Percentiles rank a stretch among this genome's conserved stretches.
Conservation (phyloP, 2,113 vertebrate species). For the Rhombomys opimus region DNA sequence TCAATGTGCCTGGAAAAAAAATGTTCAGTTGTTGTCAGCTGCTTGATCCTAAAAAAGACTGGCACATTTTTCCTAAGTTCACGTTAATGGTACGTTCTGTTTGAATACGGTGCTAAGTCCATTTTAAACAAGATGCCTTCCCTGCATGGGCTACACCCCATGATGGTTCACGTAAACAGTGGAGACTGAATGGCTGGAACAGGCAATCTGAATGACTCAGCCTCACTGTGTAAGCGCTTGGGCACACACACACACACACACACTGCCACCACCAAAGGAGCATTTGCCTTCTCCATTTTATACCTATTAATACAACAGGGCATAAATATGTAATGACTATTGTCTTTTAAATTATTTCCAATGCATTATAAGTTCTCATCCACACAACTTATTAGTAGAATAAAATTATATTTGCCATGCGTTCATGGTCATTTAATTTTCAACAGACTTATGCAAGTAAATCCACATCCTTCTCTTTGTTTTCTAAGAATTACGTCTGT, state of each 20-base stretch:
- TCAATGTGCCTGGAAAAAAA: constrained; percentile 10
- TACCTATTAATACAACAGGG: constrained; percentile 5
- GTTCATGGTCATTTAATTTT: constrained; percentile 63
- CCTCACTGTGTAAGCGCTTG: constrained; percentile 33
- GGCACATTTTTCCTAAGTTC: constrained; percentile 20
- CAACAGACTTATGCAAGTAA: constrained; percentile 65
- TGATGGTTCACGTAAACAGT: constrained; percentile 53
- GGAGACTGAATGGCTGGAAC: constrained; percentile 6
- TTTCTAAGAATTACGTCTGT: constrained; percentile 55
- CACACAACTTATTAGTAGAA: constrained; percentile 62
- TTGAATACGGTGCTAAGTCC: constrained; percentile 65
- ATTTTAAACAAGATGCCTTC: constrained; percentile 62
- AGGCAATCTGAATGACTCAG: constrained; percentile 72
- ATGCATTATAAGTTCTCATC: constrained; percentile 52
- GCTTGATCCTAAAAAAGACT: constrained; percentile 60
- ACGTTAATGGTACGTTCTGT: constrained; percentile 65
- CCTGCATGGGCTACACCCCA: constrained; percentile 62
- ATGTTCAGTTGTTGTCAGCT: constrained; percentile 69
- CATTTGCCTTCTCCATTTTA: constrained; percentile 16
- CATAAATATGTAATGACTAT: constrained; percentile 62
- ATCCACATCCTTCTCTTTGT: constrained; percentile 50
- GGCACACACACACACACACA: not conserved
- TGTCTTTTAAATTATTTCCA: constrained; percentile 68
- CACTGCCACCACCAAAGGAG: not conserved
- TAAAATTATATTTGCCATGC: constrained; percentile 68